These are phyloP conservation scores for Lophochroa leadbeateri DNA, from an alignment of 2,113 vertebrate species.

Conservation along the genomic window DNA sequence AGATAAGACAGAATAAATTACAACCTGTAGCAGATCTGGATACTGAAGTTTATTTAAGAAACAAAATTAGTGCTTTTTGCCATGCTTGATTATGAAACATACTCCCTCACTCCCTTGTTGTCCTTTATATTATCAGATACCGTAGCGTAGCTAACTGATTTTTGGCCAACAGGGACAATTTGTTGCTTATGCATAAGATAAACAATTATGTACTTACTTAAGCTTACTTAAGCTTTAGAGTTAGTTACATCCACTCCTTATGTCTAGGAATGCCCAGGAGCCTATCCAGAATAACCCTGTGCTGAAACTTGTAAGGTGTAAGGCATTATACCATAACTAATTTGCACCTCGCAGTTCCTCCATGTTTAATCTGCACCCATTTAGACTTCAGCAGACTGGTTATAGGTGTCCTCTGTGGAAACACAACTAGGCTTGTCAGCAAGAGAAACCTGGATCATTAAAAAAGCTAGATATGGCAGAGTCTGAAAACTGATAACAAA, in stretches of 20 bases:
- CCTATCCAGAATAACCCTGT: neutral
- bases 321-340: neutral
- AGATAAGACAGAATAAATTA: neutral
- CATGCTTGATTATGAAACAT: neutral
- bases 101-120: neutral
- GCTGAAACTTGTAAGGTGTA: neutral
- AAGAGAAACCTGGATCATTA: neutral
- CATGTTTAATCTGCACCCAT: neutral
- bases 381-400: neutral
- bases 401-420: neutral
- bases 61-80: neutral
- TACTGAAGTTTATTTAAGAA: neutral
- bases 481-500: neutral
- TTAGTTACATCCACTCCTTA: neutral
- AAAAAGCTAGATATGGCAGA: neutral
- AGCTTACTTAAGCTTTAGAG: neutral
- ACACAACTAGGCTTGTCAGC: rapidly evolving
- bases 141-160: neutral
- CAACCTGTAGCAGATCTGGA: neutral
- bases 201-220: neutral
- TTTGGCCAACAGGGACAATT: neutral
- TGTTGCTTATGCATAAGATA: neutral
- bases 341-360: neutral
- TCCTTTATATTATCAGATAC: neutral
- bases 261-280: neutral